Base-by-base conservation (phyloP, 2,888 invertebrate species). In the Clostera curtula region DNA sequence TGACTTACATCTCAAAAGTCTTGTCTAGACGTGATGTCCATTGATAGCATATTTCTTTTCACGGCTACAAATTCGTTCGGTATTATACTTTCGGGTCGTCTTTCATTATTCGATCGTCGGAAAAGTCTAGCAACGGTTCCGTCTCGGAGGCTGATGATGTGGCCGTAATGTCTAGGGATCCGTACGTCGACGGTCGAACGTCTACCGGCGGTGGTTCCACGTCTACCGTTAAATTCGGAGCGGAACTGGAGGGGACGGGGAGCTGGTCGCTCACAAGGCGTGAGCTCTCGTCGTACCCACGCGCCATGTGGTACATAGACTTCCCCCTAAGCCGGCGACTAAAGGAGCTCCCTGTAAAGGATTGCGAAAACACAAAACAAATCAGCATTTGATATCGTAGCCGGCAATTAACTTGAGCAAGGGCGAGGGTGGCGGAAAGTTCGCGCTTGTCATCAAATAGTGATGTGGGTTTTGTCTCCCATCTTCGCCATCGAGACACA, bases 261-360 rank as follows among this genome's bases (percentile, higher is more conserved):
- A n/a, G n/a, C 4, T 62, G 56, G 13, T 66, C 75, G 17, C 49
- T 56, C 31, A 85, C 65, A n/a, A 85, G 55, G 22, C 83, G 62
- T 1, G 83, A 71, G 44, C 83, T 87, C 47, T 90, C 90, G 31
- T 89, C 88, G 24, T 82, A 87, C 0, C 91, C 91, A 43, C 91
- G 87, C 1, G 92, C 82, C 68, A 92, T 87, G 43, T 90, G 89
- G 67, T 93, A 93, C 73, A 88, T 89, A 24, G 88, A 88, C 41
- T 91, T 88, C n/a, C 93, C 93, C 27, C 93, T 86, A 40, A 93
- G 88, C 37, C 91, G 84, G 20, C 93, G 86, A 58, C 92, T 93
- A 41, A 93, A 87, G 8, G 93, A 90, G 50, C 92, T 91, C 43
- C 90, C 89, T 88, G 63, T 27, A 5, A n/a, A n/a, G n/a, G n/a